These are phyloP conservation scores for Mystacornis crossleyi DNA, from an alignment of 2,113 vertebrate genomes.

Conservation along the genomic window DNA sequence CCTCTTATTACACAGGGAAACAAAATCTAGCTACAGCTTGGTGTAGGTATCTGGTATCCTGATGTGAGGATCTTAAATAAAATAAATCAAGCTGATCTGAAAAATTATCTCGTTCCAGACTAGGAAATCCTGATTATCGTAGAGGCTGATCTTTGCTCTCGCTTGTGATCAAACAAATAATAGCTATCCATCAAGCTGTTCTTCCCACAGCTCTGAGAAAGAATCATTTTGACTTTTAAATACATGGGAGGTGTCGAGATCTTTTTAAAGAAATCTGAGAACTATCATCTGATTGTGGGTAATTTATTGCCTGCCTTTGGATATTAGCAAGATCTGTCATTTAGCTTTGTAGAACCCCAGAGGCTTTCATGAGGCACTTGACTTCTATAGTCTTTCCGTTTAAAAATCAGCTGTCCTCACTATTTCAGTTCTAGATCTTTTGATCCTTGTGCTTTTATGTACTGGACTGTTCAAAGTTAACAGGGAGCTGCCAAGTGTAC, in stretches of 20 bases:
- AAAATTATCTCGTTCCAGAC: neutral
- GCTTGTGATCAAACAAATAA: conserved; percentile 3
- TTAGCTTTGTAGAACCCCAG: conserved; percentile 27
- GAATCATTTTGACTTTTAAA: conserved; percentile 9
- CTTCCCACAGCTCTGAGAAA: neutral
- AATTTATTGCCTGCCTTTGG: conserved; percentile 41
- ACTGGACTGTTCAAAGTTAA: conserved; percentile 45
- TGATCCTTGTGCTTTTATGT: conserved; percentile 57
- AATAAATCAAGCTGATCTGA: neutral
- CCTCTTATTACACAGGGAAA: neutral
- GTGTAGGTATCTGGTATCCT: neutral
- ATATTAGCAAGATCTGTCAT: conserved; percentile 24
- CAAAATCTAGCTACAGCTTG: neutral
- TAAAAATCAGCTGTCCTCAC: conserved; percentile 35
- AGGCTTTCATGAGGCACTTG: conserved; percentile 48
- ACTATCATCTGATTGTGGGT: neutral
- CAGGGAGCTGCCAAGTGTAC: conserved; percentile 39
- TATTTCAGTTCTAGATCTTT: conserved; percentile 48
- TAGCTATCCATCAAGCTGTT: neutral
- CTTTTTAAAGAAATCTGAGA: neutral
- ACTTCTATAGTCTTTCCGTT: conserved; percentile 33
- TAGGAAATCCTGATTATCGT: neutral
- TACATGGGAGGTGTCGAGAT: neutral
- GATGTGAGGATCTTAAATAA: neutral
- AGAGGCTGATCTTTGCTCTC: neutral